phyloP scores from a whole-genome alignment of 1,140 invertebrate genomes.

The Cardiocondyla obscurior region DNA sequence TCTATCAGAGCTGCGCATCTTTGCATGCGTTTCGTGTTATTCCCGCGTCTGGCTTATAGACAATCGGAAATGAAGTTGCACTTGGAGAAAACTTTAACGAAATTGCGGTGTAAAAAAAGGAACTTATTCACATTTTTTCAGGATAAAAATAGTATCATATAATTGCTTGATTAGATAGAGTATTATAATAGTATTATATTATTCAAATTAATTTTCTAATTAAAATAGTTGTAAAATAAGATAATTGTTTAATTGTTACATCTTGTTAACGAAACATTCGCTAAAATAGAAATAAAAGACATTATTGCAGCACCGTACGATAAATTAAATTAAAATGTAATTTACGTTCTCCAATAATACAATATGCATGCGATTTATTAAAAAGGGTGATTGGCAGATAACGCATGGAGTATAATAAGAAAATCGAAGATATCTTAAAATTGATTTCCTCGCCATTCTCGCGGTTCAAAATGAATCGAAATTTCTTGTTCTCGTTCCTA shows the following conservation, averaged over 20 bases:
- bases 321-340: background rate
- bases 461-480: background rate
- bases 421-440: constrained; percentile 40
- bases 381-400: too few relatives aligned
- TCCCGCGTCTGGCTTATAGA: constrained; percentile 37
- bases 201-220: background rate
- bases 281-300: background rate
- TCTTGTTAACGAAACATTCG: background rate
- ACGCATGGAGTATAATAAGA: constrained; percentile 3
- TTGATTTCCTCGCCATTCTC: constrained; percentile 34
- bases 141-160: background rate
- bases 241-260: background rate
- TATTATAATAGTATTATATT: background rate
- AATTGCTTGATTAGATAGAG: background rate
- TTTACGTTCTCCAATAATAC: background rate
- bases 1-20: constrained; percentile 59
- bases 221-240: background rate
- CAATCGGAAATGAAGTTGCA: constrained; percentile 46
- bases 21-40: constrained; percentile 56
- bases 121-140: background rate
- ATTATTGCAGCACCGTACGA: background rate
- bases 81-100: constrained; percentile 7
- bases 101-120: background rate
- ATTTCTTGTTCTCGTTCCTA: constrained; percentile 48
- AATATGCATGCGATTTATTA: too few relatives aligned